Evolutionary conservation across 2,797 vertebrate species (phyloP).

Genomic region (Leuciscus waleckii): DNA sequence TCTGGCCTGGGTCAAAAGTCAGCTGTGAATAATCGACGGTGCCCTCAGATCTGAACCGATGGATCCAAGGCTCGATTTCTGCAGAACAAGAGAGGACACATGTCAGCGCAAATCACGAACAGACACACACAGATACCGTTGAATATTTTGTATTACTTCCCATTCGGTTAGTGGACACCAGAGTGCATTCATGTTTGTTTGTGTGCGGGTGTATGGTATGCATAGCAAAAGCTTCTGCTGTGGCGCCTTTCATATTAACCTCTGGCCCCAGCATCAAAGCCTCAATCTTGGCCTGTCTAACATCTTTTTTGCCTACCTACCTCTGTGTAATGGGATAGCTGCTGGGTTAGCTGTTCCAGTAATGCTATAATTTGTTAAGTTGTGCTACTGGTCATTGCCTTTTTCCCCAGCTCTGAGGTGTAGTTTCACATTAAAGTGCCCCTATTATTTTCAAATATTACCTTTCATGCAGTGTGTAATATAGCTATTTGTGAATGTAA

Average conservation of each 20-base stretch:
- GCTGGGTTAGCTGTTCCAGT: constrained; percentile 55
- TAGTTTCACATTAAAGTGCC: constrained; percentile 23
- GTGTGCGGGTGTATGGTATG: constrained; percentile 24
- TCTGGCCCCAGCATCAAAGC: constrained; percentile 67
- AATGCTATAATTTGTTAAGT: constrained; percentile 22
- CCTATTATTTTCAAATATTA: neutral
- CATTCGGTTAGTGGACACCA: neutral
- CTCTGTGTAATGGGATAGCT: constrained; percentile 62
- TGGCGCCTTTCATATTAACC: constrained; percentile 75
- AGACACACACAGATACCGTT: neutral
- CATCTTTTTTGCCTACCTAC: constrained; percentile 64
- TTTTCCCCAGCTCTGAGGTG: neutral
- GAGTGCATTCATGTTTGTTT: constrained; percentile 28
- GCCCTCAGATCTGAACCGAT: constrained; percentile 89
- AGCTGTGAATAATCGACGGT: constrained; percentile 97
- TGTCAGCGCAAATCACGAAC: neutral
- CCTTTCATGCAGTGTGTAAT: neutral
- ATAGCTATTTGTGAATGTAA: neutral
- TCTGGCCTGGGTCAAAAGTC: constrained; percentile 95
- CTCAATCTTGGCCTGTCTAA: constrained; percentile 56
- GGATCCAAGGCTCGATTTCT: constrained; percentile 97
- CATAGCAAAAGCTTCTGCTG: constrained; percentile 52
- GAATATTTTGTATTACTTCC: neutral
- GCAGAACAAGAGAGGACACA: constrained; percentile 70
- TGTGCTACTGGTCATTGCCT: constrained; percentile 1